phyloP scores from a whole-genome alignment of 2,797 vertebrate genomes.

The Odontamblyopus lacepedii region DNA sequence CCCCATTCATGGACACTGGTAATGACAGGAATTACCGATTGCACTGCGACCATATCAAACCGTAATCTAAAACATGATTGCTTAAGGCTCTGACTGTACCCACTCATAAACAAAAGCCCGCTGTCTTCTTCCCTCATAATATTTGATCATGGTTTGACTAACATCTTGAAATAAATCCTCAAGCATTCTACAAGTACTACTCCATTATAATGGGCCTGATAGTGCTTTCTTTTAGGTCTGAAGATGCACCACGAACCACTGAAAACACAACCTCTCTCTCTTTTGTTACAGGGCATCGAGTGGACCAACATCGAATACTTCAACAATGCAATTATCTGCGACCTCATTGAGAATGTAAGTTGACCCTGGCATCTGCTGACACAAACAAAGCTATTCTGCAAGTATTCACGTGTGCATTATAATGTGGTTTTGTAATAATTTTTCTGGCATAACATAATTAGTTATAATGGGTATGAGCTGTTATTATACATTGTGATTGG shows the following conservation, averaged over 20 bases:
- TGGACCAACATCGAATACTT: conserved; percentile 99
- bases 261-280: conserved; percentile 25
- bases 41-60: not conserved
- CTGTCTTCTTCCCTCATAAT: conserved; percentile 3
- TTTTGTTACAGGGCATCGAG: conserved; percentile 88
- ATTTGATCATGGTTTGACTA: not conserved
- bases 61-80: conserved; percentile 4
- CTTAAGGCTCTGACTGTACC: not conserved
- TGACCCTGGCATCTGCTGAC: conserved; percentile 10
- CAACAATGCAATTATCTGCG: conserved; percentile 97
- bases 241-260: conserved; percentile 21
- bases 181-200: conserved; percentile 22
- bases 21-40: not conserved
- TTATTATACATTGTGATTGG: not conserved
- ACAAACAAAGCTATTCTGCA: not conserved
- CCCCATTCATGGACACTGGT: not conserved
- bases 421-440: not conserved
- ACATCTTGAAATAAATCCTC: conserved; percentile 13
- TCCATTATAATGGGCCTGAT: conserved; percentile 1
- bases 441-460: not conserved
- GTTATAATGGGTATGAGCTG: not conserved
- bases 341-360: conserved; percentile 99
- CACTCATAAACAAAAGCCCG: not conserved
- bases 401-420: not conserved
- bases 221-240: conserved; percentile 7